Evolutionary conservation across 2,113 vertebrate species (phyloP).

Genomic region (Arizona elegans): DNA sequence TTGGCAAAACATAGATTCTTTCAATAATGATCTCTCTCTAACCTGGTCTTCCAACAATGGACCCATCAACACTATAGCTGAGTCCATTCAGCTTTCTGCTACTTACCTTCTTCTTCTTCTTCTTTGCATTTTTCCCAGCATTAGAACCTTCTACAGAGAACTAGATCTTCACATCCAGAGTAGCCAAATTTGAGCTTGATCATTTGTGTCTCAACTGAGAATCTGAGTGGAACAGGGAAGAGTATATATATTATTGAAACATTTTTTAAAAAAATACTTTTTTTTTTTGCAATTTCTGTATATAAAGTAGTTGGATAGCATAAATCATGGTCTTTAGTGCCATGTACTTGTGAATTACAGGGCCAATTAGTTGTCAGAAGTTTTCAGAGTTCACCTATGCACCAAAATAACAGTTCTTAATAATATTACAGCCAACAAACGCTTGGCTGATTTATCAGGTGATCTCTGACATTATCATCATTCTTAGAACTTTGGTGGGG

Average conservation of each 20-base stretch:
- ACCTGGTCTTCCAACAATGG: not conserved
- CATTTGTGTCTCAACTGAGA: not conserved
- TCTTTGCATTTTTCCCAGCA: not conserved
- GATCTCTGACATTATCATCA: not conserved
- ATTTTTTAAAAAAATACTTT: not conserved
- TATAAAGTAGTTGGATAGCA: constrained; percentile 21
- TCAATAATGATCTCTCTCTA: not conserved
- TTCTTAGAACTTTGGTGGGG: not conserved
- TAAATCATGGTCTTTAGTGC: not conserved
- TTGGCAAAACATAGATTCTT: not conserved
- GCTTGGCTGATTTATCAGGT: not conserved
- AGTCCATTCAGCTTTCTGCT: not conserved
- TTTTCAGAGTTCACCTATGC: not conserved
- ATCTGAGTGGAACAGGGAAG: not conserved
- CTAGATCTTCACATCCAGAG: not conserved
- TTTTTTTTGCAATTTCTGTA: constrained; percentile 20
- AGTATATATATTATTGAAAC: not conserved
- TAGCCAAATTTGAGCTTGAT: not conserved
- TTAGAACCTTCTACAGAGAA: not conserved
- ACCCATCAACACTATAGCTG: not conserved
- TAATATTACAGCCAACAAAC: not conserved
- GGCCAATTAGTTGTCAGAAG: not conserved
- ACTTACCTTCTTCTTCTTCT: not conserved
- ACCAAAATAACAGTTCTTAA: not conserved
- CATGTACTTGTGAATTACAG: constrained; percentile 44